Evolutionary conservation across 2,113 vertebrate genomes (phyloP), one percentile per base, ranked within the genome.

Genomic region (Condylura cristata): DNA sequence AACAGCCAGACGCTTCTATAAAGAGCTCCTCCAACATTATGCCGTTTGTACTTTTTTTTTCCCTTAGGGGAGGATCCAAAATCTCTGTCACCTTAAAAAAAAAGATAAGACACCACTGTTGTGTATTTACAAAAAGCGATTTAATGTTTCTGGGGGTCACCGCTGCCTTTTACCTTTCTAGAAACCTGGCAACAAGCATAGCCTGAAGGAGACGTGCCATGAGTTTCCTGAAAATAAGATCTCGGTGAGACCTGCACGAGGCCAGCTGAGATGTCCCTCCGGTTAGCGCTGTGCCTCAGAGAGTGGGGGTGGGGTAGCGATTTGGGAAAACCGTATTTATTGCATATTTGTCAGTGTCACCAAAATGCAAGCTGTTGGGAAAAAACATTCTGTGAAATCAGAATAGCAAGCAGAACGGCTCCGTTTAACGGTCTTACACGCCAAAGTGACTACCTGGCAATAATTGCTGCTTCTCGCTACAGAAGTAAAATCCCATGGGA

Each of bases 301-400:
- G 7, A 60, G 34, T 20, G 8, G 24, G 65, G 41, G 37, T 41
- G 56, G 53, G 37, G 8, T 65, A 30, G 41, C 24, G 63, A 1
- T 83, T 72, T 41, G 53, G 53, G 13, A 53, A 74, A 86, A 26
- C 48, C 2, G 51, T 41, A 28, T 82, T 48, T 82, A 74, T 53
- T 86, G 82, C 26, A 14, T 63, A 51, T 86, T 51, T 87, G 32
- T 83, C 56, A 74, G 28, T 76, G 71, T n/a, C 66, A 83, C 46
- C 66, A 46, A 89, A 79, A 72, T 32, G 65, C 32, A 32, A 68
- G 30, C 48, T 66, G 68, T 88, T 75, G 86, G 37, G n/a, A n/a
- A 93, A 89, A 94, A 78, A 53, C 12, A 48, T 79, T 63, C 60
- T 79, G 16, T 68, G 44, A 88, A 84, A 65, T 60, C 81, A 79